These are phyloP conservation scores for Phyllotreta cruciferae DNA, from an alignment of 2,888 invertebrate species.

Conservation along the genomic window DNA sequence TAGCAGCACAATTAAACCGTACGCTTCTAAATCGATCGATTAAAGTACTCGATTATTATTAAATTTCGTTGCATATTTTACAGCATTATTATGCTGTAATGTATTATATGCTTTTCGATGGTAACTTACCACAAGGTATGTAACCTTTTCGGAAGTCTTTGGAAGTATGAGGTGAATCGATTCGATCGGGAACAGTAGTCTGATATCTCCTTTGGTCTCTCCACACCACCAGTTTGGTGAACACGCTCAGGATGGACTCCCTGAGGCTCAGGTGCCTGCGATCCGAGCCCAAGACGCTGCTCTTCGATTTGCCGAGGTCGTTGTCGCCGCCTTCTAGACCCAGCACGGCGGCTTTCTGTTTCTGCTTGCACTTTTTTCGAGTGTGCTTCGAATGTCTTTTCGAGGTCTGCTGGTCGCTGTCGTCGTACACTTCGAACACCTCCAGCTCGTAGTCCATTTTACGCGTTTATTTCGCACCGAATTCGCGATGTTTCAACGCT, in stretches of 20 bases:
- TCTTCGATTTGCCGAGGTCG: conserved; percentile 55
- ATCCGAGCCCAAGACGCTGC: conserved; percentile 53
- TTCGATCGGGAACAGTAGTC: conserved; percentile 55
- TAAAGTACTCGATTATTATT: too few relatives aligned
- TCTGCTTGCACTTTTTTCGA: conserved; percentile 60
- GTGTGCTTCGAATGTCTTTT: conserved; percentile 58
- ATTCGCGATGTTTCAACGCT: too few relatives aligned
- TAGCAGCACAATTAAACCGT: too few relatives aligned
- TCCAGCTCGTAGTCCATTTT: conserved; percentile 63
- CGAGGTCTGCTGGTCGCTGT: conserved; percentile 53
- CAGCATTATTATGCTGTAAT: too few relatives aligned
- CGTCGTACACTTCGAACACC: conserved; percentile 61
- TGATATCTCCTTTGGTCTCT: conserved; percentile 61
- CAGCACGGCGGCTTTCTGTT: conserved; percentile 50
- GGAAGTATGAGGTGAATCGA: conserved; percentile 57
- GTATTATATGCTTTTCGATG: too few relatives aligned
- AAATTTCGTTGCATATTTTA: too few relatives aligned
- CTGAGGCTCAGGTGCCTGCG: conserved; percentile 63
- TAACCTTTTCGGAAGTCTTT: conserved; percentile 57
- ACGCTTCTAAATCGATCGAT: too few relatives aligned
- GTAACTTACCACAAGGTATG: conserved; percentile 59
- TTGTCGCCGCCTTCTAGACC: conserved; percentile 51
- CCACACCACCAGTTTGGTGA: conserved; percentile 60
- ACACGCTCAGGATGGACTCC: conserved; percentile 67
- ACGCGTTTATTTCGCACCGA: conserved; percentile 13